These are phyloP conservation scores for Drosophila neoperkinsi DNA, from an alignment of 2,888 invertebrate species.

Conservation along the genomic window DNA sequence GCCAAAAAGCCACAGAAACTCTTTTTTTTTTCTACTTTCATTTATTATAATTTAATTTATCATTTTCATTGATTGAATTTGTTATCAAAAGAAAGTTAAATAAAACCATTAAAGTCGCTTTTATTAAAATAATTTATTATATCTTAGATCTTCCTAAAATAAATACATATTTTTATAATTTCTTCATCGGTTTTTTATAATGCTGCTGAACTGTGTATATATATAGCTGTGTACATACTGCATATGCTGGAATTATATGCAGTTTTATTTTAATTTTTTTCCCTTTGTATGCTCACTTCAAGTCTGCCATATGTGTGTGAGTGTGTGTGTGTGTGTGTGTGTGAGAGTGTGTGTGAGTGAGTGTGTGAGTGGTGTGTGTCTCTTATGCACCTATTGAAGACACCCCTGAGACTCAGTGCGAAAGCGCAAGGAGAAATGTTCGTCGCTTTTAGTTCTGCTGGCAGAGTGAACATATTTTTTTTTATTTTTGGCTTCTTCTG, in stretches of 20 bases:
- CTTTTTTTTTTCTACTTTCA: not conserved
- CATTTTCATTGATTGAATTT: too few species aligned
- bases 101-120: not conserved
- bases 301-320: slow-evolving; percentile 25
- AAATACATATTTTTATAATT: not conserved
- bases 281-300: slow-evolving; percentile 61
- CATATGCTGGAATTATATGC: slow-evolving; percentile 18
- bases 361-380: slow-evolving; percentile 5
- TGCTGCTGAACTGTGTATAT: slow-evolving; percentile 3
- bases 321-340: slow-evolving; percentile 9
- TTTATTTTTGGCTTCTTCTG: slow-evolving; percentile 51
- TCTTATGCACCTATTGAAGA: slow-evolving; percentile 28
- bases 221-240: slow-evolving; percentile 4
- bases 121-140: not conserved
- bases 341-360: slow-evolving; percentile 9
- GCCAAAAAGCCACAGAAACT: not conserved
- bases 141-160: not conserved
- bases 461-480: slow-evolving; percentile 22
- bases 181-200: not conserved
- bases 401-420: slow-evolving; percentile 26
- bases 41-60: not conserved
- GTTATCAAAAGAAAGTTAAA: too few species aligned
- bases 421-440: slow-evolving; percentile 23
- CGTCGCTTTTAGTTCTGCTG: slow-evolving; percentile 3
- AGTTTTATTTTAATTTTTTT: slow-evolving; percentile 67